Evolutionary conservation across 2,797 vertebrate species (phyloP), one percentile per base, ranked within the genome.

Genomic region (Gobionotothen gibberifrons): DNA sequence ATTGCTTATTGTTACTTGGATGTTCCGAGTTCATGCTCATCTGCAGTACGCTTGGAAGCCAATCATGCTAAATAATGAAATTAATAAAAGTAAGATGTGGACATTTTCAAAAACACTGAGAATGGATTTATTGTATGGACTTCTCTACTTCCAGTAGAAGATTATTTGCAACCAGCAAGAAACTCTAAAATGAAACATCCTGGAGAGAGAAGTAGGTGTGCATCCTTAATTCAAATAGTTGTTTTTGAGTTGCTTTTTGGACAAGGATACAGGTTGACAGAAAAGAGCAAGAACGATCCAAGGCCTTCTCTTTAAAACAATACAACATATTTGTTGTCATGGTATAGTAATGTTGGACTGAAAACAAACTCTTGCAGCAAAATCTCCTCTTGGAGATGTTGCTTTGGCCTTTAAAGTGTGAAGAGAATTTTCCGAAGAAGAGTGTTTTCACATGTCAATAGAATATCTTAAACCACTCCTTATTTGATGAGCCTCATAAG

Each of bases 401-500:
- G 32, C 8, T 36, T 36, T 36, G 32, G 32, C 32, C 32, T 36
- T 36, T 36, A 36, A 36, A 36, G 32, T 36, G 32, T 36, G 32
- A 36, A 36, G 32, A 36, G 6, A 7, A 36, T 54, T 51, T 43
- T 32, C 44, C 9, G 40, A 22, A 29, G 10, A 29, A 46, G 26
- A 39, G 14, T 26, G n/a, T 40, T 39, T 52, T 10, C 13, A n/a
- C 15, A 4, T 44, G n/a, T 40, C 15, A 42, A 7, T 6, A 54
- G 13, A 10, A 2, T 4, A 40, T 40, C 4, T 57, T 80, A 56
- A 84, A 42, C 61, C n/a, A 13, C 49, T 53, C 42, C 29, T 68
- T 68, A 65, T 72, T 69, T 79, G 64, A 70, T 62, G 49, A 73
- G 65, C 54, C 26, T 53, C 6, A 14, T 9, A 1, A 39, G 9